A percentile compares a stretch with the other conserved stretches of the same genome.
Conservation (phyloP, 1,140 invertebrate species). For the Zaprionus gabonicus region DNA sequence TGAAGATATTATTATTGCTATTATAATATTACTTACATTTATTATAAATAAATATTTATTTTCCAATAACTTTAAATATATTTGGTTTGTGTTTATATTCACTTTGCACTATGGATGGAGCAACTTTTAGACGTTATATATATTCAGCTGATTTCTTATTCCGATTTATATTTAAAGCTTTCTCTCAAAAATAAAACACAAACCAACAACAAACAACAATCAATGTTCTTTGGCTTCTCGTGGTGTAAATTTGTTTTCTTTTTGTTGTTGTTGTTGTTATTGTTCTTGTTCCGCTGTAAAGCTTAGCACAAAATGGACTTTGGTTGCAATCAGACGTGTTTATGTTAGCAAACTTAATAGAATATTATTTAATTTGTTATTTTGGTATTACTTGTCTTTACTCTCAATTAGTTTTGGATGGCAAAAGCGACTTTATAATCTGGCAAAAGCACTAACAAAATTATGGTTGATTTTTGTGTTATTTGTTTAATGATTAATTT, state of each 20-base stretch:
- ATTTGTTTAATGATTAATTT: neutral
- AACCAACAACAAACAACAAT: constrained; percentile 11
- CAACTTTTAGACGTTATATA: constrained; percentile 44
- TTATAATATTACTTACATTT: constrained; percentile 39
- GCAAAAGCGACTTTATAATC: constrained; percentile 56
- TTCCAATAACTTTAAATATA: constrained; percentile 12
- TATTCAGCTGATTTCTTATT: constrained; percentile 28
- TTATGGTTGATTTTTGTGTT: constrained; percentile 27
- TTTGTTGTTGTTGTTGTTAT: constrained; percentile 18
- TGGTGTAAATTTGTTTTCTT: constrained; percentile 5
- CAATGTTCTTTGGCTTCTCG: constrained; percentile 12
- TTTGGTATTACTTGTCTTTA: neutral
- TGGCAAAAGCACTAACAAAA: constrained; percentile 50
- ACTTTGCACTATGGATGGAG: constrained; percentile 66
- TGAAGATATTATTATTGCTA: neutral
- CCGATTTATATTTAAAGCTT: constrained; percentile 30
- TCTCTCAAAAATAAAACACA: constrained; percentile 7
- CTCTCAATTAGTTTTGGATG: constrained; percentile 34
- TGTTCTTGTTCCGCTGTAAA: constrained; percentile 9
- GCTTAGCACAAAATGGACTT: constrained; percentile 74
- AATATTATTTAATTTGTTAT: constrained; percentile 14
- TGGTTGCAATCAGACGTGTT: constrained; percentile 28
- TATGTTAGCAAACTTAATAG: constrained; percentile 30
- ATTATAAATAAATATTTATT: constrained; percentile 7
- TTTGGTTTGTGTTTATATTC: constrained; percentile 34